A percentile compares a stretch with the other conserved stretches of the same genome.
Evolutionary conservation across 2,113 vertebrate species (phyloP).

Genomic region (Polypterus bichir): DNA sequence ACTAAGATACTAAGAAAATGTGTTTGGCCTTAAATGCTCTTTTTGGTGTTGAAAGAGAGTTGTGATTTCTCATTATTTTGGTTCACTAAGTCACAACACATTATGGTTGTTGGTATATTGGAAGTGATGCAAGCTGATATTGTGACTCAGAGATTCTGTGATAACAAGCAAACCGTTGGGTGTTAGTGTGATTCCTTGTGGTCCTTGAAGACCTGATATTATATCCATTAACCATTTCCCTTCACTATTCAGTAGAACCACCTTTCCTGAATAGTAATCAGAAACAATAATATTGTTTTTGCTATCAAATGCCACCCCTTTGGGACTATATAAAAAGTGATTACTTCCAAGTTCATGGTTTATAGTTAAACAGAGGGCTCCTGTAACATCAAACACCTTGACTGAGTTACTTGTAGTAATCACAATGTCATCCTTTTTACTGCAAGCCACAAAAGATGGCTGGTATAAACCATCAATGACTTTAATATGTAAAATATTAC

Average conservation of each 20-base stretch:
- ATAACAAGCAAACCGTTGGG: conserved; percentile 10
- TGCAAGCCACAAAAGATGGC: conserved; percentile 11
- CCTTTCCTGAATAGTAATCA: conserved; percentile 8
- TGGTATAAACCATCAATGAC: not conserved
- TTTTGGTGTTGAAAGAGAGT: no score
- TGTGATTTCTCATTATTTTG: no score
- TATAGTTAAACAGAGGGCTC: conserved; percentile 11
- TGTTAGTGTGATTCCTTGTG: conserved; percentile 7
- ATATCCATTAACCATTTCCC: conserved; percentile 9
- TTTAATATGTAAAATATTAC: conserved; percentile 5
- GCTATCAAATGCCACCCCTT: conserved; percentile 8
- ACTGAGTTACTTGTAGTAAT: conserved; percentile 9
- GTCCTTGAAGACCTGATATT: conserved; percentile 5
- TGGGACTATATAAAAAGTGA: not conserved
- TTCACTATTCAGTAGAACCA: conserved; percentile 7
- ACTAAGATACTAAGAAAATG: no score
- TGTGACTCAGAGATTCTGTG: not conserved
- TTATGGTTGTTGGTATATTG: no score
- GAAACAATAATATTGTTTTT: conserved; percentile 5
- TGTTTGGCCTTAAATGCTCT: no score
- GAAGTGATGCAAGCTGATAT: no score
- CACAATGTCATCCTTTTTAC: conserved; percentile 4
- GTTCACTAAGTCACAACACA: no score
- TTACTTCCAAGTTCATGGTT: conserved; percentile 2
- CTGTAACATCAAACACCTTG: conserved; percentile 8